Evolutionary conservation across 1,140 invertebrate species (phyloP), one percentile per base, ranked within the genome.

Genomic region (Phymastichus coffea): DNA sequence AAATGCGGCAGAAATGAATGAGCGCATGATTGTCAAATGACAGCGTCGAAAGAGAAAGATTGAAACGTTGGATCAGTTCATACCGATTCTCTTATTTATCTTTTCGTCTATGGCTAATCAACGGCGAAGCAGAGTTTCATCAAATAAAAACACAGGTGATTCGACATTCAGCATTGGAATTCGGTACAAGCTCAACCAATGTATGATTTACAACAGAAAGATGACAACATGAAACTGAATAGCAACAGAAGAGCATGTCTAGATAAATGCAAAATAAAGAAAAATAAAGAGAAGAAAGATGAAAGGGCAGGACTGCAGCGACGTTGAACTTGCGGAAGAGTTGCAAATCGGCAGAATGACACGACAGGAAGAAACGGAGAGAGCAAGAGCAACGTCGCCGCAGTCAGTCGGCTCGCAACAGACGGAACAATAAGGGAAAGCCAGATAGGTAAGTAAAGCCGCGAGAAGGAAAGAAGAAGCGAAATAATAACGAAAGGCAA

Each of bases 1-100:
- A 69, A 68, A 61, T 61, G 59, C 59, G 67, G 70, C 60, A 67
- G 63, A 64, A 70, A 70, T 69, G 70, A 73, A 70, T 73, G 70
- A 71, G 53, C 62, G 55, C 43, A 66, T 66, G 69, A 71, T 64
- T 55, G 46, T 33, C 43, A 61, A 55, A 37, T 23, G 26, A 41
- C 26, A 22, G 35, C 30, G 40, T 19, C 20, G 52, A 55, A 61
- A 61, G 58, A 61, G 52, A 61, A 55, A 55, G 58, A 61, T 14
- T 55, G 15, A 35, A 35, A 41, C 40, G 20, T 49, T 33, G 58
- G 48, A 51, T 48, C 38, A 47, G 52, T 61, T 49, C 14, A 59
- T 65, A 61, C 52, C 43, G 37, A 35, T 55, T n/a, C n/a, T n/a
- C n/a, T n/a, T n/a, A n/a, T n/a, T n/a, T n/a, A n/a, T n/a, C n/a